Percentiles rank a stretch among this genome's conserved stretches.
Conservation (phyloP, 2,797 vertebrate species). For the Arnoldichthys spilopterus region DNA sequence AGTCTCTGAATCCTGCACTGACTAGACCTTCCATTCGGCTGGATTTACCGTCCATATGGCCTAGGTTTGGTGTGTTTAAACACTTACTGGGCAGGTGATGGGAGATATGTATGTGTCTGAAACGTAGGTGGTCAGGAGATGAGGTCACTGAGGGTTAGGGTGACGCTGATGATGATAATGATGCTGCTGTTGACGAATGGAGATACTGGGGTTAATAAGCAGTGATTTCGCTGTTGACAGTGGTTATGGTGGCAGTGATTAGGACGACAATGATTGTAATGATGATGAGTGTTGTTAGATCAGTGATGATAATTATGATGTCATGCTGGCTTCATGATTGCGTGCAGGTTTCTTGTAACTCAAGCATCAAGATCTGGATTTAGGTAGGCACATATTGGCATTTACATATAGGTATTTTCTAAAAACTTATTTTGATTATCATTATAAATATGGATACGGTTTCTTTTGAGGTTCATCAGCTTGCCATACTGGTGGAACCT, state of each 20-base stretch:
- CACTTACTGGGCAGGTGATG: slow-evolving; percentile 8
- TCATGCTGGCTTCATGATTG: slow-evolving; percentile 7
- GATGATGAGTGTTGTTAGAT: slow-evolving; percentile 22
- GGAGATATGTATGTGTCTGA: slow-evolving; percentile 24
- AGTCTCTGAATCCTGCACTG: slow-evolving; percentile 3
- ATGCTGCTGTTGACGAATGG: neutral
- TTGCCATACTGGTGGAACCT: no score
- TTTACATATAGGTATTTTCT: neutral
- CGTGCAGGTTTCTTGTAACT: neutral
- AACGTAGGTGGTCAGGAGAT: neutral
- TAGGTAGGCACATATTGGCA: neutral
- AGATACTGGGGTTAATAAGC: neutral
- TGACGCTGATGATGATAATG: slow-evolving; percentile 3
- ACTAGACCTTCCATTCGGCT: slow-evolving; percentile 20
- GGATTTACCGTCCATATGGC: slow-evolving; percentile 44
- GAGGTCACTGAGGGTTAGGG: neutral
- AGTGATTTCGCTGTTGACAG: slow-evolving; percentile 14
- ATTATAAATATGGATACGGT: no score
- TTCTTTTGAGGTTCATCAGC: no score
- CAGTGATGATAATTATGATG: slow-evolving; percentile 25
- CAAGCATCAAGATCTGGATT: neutral
- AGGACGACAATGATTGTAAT: slow-evolving; percentile 17
- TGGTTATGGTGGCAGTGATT: slow-evolving; percentile 6
- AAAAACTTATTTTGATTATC: no score
- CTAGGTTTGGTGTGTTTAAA: slow-evolving; percentile 30